Conservation (phyloP, 2,888 invertebrate species). For the Drosophila mimica region DNA sequence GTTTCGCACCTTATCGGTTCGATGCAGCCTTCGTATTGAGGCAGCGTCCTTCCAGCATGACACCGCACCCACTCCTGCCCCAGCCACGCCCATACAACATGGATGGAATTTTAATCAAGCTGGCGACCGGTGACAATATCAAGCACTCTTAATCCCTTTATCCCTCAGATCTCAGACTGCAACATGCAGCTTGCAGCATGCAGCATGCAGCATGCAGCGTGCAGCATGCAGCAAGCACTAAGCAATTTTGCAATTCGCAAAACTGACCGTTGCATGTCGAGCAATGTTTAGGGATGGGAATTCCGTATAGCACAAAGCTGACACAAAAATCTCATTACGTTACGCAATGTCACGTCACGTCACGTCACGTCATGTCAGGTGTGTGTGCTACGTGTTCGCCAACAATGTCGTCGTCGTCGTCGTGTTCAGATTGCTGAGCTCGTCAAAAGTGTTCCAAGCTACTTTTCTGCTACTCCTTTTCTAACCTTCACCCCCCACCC, state of each 20-base stretch:
- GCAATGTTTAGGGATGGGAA: not conserved
- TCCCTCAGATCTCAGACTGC: constrained; percentile 8
- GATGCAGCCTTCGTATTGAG: not conserved
- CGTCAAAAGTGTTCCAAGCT: constrained; percentile 49
- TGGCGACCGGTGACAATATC: constrained; percentile 24
- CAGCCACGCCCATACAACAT: constrained; percentile 1
- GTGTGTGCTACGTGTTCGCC: constrained; percentile 43
- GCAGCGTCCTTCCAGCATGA: not conserved
- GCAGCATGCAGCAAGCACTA: not conserved
- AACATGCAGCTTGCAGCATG: constrained; percentile 7
- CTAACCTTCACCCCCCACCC: not conserved
- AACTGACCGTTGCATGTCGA: not conserved
- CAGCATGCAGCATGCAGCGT: not conserved
- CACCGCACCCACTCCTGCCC: not conserved
- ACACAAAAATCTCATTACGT: constrained; percentile 76
- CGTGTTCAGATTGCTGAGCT: constrained; percentile 63
- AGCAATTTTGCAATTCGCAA: not conserved
- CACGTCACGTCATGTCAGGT: constrained; percentile 55
- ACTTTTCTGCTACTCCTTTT: constrained; percentile 27
- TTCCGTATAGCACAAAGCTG: constrained; percentile 60
- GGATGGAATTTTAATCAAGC: constrained; percentile 48
- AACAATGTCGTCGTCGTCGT: constrained; percentile 39
- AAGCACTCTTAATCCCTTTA: constrained; percentile 18
- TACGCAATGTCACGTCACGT: constrained; percentile 70
- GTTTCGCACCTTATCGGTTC: constrained; percentile 6